Base-by-base conservation (phyloP, 1,140 invertebrate genomes). In the Cheumatopsyche charites region DNA sequence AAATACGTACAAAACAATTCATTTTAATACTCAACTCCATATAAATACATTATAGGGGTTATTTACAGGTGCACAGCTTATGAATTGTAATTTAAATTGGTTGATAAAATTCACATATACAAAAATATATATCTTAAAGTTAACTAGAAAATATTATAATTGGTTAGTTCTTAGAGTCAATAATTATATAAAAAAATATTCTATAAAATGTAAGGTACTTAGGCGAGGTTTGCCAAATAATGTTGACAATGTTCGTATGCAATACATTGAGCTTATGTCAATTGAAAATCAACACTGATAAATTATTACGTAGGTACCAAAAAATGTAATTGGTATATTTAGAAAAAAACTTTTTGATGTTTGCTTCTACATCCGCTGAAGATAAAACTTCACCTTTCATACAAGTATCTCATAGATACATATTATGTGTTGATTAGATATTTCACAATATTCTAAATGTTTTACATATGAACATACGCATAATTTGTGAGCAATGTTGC, bases 381-480 rank as follows among this genome's bases (percentile, higher is more conserved):
- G n/a, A n/a, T n/a, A n/a, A n/a, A n/a, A n/a, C n/a, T n/a, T n/a
- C n/a, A n/a, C n/a, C n/a, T n/a, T n/a, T n/a, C n/a, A n/a, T n/a
- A n/a, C n/a, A n/a, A n/a, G n/a, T n/a, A n/a, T n/a, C n/a, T n/a
- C n/a, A n/a, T n/a, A n/a, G n/a, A n/a, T n/a, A n/a, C n/a, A n/a
- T n/a, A n/a, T n/a, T n/a, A n/a, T n/a, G n/a, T n/a, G n/a, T n/a
- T n/a, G n/a, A n/a, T n/a, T n/a, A n/a, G n/a, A 55, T 55, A 15
- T 45, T 45, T 23, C n/a, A 25, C 23, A 26, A 58, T 43, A 29
- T 26, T 42, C 15, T 49, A 62, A 67, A 67, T 61, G 52, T 70
- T 67, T 70, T 62, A 75, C 71, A 75, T 72, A 58, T 73, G 74
- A 71, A 75, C 71, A 75, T 63, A 73, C 63, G 36, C 55, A 71